These are phyloP conservation scores for Vipera latastei DNA, from an alignment of 2,797 vertebrate genomes.

Conservation along the genomic window DNA sequence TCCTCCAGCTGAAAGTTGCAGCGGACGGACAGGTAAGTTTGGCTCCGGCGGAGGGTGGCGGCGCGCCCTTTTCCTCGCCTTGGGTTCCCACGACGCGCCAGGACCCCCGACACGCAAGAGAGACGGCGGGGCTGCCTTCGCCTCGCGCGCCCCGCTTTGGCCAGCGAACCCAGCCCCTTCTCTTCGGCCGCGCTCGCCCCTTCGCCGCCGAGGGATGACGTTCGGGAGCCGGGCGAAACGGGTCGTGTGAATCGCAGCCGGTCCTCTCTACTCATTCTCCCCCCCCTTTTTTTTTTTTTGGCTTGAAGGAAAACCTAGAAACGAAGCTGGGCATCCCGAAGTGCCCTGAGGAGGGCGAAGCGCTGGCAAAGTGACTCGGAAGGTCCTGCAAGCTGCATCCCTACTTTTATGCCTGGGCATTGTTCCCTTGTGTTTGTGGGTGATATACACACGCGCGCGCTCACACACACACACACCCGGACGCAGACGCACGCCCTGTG, in stretches of 20 bases:
- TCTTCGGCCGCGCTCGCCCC: neutral
- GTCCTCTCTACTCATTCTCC: no score
- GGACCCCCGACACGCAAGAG: neutral
- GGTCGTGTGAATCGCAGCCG: neutral
- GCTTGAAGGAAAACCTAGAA: neutral
- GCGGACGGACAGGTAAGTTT: slow-evolving; percentile 50
- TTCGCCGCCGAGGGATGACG: no score
- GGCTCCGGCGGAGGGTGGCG: neutral
- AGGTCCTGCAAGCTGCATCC: neutral
- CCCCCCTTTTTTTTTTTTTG: neutral
- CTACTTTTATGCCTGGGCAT: neutral
- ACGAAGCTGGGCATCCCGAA: neutral
- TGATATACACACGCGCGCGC: neutral
- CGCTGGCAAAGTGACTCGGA: neutral
- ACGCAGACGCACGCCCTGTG: neutral
- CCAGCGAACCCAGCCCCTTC: neutral
- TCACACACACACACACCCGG: neutral
- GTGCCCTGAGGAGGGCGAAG: no score
- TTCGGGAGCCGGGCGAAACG: neutral
- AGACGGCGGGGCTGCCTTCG: neutral
- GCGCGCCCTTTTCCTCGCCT: neutral
- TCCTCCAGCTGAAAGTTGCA: slow-evolving; percentile 47
- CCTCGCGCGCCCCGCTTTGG: neutral
- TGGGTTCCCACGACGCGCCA: neutral
- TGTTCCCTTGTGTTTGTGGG: neutral